phyloP scores from a whole-genome alignment of 1,140 invertebrate species.

The Lepidurus packardi region DNA sequence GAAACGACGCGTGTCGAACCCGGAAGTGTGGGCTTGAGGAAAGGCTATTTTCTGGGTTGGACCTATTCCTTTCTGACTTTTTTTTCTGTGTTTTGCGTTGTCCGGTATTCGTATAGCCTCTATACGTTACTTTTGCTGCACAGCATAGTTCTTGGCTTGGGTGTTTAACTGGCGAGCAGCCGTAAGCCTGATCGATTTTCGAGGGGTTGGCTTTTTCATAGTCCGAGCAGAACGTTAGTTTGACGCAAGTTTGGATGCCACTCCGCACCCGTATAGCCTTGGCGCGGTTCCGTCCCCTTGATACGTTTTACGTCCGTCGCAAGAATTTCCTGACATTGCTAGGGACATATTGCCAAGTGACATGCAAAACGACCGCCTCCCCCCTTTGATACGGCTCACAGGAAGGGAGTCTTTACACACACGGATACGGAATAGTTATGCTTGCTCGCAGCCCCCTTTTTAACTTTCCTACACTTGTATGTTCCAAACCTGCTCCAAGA shows the following conservation, averaged over 20 bases:
- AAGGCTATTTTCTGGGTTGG: conserved; percentile 1
- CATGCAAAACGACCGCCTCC: conserved; percentile 4
- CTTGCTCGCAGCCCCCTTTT: background rate
- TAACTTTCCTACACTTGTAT: background rate
- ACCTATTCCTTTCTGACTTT: background rate
- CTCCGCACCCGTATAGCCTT: conserved; percentile 16
- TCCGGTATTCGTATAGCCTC: background rate
- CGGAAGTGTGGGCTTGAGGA: background rate
- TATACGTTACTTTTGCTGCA: background rate
- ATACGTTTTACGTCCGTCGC: conserved; percentile 6
- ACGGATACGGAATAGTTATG: background rate
- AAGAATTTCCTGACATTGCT: background rate
- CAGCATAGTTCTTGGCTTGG: background rate
- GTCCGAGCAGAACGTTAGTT: background rate
- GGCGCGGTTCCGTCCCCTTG: conserved; percentile 4
- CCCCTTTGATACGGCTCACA: background rate
- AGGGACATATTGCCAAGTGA: background rate
- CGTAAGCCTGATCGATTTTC: conserved; percentile 7
- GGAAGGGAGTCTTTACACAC: background rate
- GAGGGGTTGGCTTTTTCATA: background rate
- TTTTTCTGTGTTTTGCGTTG: background rate
- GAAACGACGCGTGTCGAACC: conserved; percentile 15
- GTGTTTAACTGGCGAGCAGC: conserved; percentile 5
- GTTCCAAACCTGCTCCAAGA: background rate
- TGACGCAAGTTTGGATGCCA: conserved; percentile 8